Base-by-base conservation (phyloP, 2,113 vertebrate species). In the Lepidothrix coronata region DNA sequence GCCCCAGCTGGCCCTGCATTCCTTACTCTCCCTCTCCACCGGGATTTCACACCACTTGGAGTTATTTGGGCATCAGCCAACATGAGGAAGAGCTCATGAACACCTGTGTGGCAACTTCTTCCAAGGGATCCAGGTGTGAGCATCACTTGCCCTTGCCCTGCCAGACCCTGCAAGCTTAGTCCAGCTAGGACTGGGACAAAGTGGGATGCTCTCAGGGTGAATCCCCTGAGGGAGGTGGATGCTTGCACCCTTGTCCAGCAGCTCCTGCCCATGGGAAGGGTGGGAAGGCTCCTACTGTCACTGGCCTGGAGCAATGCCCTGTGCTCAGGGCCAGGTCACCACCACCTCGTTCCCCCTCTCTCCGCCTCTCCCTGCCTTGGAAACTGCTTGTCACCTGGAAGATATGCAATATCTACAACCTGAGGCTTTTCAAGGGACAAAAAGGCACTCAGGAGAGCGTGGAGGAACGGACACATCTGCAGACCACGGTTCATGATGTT, bases 391-490 rank as follows among this genome's bases (percentile, higher is more conserved):
- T 73, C 62, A 61, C 39, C 44, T 39, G 39, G 31, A 55, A 79
- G 41, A 48, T 14, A 9, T 1, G 16, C 1, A 41, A 1, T 67
- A 79, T 27, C 48, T 91, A 49, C 33, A 63, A 37, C 33, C 48
- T 7, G 62, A 78, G 33, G 66, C 24, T 58, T 83, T 72, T 46
- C 75, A 78, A 94, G 39, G 43, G 6, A 7, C 37, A 59, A 59
- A 75, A 57, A 43, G 10, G 35, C 30, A n/a, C 0, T 0, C 1
- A 14, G 48, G 35, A 80, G 62, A 43, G 23, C 0, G 0, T 15
- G 62, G 57, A 75, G 37, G 72, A 59, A 59, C 4, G 2, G 61
- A 30, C 4, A 7, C 20, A 61, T 52, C 30, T 12, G 9, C 33
- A 37, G 41, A 46, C 4, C 14, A 0, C 0, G 2, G 33, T 31